These are phyloP conservation scores for Terrapene triunguis DNA, from an alignment of 2,113 vertebrate species.

Conservation along the genomic window DNA sequence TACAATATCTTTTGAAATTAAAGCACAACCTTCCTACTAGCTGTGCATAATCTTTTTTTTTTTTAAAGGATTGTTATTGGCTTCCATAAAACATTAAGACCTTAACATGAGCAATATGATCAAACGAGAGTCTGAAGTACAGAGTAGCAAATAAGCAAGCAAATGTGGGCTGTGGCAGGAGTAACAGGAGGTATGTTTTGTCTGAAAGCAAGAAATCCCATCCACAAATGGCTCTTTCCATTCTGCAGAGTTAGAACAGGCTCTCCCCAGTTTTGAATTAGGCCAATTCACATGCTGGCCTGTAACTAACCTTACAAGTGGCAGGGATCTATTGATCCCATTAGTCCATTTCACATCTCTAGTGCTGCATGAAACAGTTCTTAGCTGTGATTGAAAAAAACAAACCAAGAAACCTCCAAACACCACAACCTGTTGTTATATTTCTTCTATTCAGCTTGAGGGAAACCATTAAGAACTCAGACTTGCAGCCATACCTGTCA, in stretches of 20 bases:
- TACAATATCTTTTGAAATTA: neutral
- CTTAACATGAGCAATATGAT: rapidly evolving
- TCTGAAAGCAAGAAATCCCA: neutral
- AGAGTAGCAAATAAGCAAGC: neutral
- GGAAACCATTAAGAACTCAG: neutral
- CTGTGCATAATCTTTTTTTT: rapidly evolving
- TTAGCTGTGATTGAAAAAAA: neutral
- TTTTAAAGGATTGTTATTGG: neutral
- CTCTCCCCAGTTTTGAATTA: no score
- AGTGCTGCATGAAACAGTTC: neutral
- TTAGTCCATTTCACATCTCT: neutral
- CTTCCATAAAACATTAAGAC: neutral
- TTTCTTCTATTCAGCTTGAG: neutral
- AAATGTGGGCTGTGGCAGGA: neutral
- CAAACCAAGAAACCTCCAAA: neutral
- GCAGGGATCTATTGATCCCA: neutral
- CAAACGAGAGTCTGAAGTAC: neutral
- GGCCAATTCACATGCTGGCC: neutral
- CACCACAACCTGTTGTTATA: neutral
- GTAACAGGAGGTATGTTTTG: neutral
- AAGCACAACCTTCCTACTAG: neutral
- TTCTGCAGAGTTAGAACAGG: neutral
- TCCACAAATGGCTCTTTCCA: neutral
- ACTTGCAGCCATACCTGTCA: neutral
- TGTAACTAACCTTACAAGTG: neutral